Evolutionary conservation across 2,113 vertebrate genomes (phyloP), one percentile per base, ranked within the genome.

Genomic region (Garra rufa): DNA sequence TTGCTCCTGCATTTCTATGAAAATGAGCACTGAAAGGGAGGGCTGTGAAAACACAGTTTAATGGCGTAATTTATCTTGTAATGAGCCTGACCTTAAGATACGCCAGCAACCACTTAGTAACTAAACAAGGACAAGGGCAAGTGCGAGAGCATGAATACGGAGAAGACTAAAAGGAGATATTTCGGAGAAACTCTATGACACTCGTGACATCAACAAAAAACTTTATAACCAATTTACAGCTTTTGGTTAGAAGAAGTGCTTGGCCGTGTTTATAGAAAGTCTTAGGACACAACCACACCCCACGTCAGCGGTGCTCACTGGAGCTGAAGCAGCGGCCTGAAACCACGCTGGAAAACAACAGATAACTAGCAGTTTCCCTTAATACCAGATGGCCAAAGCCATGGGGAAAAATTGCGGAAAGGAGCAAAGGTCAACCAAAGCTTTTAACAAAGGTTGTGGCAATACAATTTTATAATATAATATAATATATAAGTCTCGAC

Each of bases 271-370:
- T 74, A 80, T 17, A 55, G 59, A 79, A 85, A 52, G 44, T 70
- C 69, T 50, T 70, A 52, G 48, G 44, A 76, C 38, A 26, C 55
- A 83, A 75, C 67, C 67, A 43, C 82, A 81, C 74, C 48, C 30
- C 28, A 70, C 48, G 76, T 81, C 76, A 67, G 81, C 44, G 30
- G 78, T 21, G 38, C 43, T 81, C 9, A 38, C 71, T 85, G 79
- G 70, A 75, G 69, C 69, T 84, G 59, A 78, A 82, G 73, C 14
- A 52, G 38, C 67, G 50, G 48, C 48, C 28, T 24, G 9, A 52
- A 59, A 28, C 63, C 86, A 82, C 85, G 82, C 71, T 67, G 87
- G 86, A 88, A 90, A 78, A 85, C 87, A 88, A 83, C 88, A 87
- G 86, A 80, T 86, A 84, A 90, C 76, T 78, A 80, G 65, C 52